Conservation (phyloP, 2,797 vertebrate species). For the Melanogrammus aeglefinus region DNA sequence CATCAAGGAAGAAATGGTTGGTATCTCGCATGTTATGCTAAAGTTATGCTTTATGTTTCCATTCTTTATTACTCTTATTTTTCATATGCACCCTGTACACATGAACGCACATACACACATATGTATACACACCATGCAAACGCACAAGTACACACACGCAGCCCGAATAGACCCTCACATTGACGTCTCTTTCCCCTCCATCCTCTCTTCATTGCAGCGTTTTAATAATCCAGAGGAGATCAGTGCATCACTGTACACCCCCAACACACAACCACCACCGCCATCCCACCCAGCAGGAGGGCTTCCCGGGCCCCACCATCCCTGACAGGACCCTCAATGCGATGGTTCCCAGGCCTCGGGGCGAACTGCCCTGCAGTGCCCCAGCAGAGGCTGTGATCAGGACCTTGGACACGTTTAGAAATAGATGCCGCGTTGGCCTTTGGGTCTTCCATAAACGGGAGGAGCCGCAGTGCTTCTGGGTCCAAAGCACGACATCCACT, state of each 20-base stretch:
- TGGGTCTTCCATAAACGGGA: no score
- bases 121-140: no score
- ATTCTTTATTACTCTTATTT: no score
- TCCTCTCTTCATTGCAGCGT: background rate
- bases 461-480: no score
- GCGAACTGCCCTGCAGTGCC: conserved; percentile 39
- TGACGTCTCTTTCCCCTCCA: conserved; percentile 5
- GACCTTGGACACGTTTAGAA: conserved; percentile 23
- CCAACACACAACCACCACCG: background rate
- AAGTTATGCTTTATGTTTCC: no score
- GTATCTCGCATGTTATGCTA: no score
- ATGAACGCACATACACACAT: no score
- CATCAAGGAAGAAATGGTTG: no score
- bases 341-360: background rate
- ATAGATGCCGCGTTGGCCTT: no score
- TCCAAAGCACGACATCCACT: no score
- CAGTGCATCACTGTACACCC: background rate
- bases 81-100: no score
- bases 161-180: conserved; percentile 2
- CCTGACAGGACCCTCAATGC: background rate
- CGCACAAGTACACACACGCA: background rate
- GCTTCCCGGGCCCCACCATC: background rate
- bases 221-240: conserved; percentile 22
- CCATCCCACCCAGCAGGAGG: conserved; percentile 8
- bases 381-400: conserved; percentile 66